Evolutionary conservation across 1,140 invertebrate species (phyloP), one percentile per base, ranked within the genome.

Genomic region (Cephus cinctus): DNA sequence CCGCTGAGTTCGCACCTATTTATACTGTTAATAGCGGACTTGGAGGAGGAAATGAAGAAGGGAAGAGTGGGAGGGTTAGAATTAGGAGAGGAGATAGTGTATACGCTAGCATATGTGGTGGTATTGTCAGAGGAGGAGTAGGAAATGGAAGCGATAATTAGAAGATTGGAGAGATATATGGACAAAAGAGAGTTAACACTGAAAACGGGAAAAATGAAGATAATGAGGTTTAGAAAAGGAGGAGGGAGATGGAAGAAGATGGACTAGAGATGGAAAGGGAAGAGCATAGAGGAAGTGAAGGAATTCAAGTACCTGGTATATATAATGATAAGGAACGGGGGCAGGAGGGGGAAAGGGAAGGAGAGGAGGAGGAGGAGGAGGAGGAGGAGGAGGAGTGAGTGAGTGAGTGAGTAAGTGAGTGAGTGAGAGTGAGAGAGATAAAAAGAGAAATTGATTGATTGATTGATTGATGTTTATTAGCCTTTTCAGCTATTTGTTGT

Each of bases 1-100:
- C 40, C 47, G 9, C 25, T 48, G 20, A 25, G 31, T 19, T 30
- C 32, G 4, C 36, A 44, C 35, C 20, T 50, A 16, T 50, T 45
- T 30, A 45, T 36, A 18, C 12, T 50, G 3, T 45, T 50, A 14
- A 50, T 50, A 9, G 42, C 25, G 25, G 25, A 30, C 25, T 8
- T 30, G 25, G 25, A 30, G n/a, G 25, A 6, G n/a, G 25, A 30
- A n/a, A 30, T 30, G 25, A 30, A n/a, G 6, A 30, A n/a, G n/a
- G 25, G 6, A 30, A n/a, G 25, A n/a, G 25, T n/a, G 25, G 25
- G 6, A 30, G 25, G 25, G 25, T 30, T 30, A n/a, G n/a, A 30
- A 30, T n/a, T n/a, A n/a, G 25, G 25, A 30, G n/a, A n/a, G n/a
- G 25, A n/a, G n/a, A 30, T 6, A n/a, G n/a, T 30, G n/a, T 30